These are phyloP conservation scores for Leptosomus discolor DNA, from an alignment of 2,113 vertebrate genomes.

Conservation along the genomic window DNA sequence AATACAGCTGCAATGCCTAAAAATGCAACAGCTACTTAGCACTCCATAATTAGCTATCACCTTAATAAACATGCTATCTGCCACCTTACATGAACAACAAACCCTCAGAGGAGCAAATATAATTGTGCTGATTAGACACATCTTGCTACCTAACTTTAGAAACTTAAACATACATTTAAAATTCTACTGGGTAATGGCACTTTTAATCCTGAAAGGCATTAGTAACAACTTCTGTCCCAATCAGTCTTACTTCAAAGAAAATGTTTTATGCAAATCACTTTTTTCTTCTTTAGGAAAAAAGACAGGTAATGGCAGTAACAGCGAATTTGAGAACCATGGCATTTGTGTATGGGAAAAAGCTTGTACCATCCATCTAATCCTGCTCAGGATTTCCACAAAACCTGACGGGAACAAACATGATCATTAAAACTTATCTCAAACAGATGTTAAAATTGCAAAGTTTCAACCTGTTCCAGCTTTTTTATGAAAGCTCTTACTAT, in stretches of 20 bases:
- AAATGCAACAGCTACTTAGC: not conserved
- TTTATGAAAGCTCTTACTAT: not conserved
- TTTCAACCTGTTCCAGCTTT: not conserved
- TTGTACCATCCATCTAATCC: not conserved
- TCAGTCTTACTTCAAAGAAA: not conserved
- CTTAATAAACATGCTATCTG: not conserved
- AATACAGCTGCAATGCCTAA: not conserved
- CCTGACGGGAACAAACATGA: not conserved
- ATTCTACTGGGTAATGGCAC: not conserved
- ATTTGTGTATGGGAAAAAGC: not conserved
- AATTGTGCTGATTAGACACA: not conserved
- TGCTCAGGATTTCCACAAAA: not conserved
- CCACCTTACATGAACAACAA: not conserved
- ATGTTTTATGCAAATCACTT: not conserved
- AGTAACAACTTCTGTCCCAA: not conserved
- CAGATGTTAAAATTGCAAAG: not conserved
- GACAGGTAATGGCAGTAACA: not conserved
- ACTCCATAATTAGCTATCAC: not conserved
- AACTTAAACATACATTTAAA: not conserved
- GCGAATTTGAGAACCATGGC: not conserved
- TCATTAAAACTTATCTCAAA: not conserved
- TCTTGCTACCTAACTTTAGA: not conserved
- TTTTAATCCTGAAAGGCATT: not conserved
- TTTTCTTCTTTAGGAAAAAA: not conserved
- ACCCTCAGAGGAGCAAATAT: not conserved